Evolutionary conservation across 2,113 vertebrate species (phyloP), one percentile per base, ranked within the genome.

Genomic region (Labeo catla): DNA sequence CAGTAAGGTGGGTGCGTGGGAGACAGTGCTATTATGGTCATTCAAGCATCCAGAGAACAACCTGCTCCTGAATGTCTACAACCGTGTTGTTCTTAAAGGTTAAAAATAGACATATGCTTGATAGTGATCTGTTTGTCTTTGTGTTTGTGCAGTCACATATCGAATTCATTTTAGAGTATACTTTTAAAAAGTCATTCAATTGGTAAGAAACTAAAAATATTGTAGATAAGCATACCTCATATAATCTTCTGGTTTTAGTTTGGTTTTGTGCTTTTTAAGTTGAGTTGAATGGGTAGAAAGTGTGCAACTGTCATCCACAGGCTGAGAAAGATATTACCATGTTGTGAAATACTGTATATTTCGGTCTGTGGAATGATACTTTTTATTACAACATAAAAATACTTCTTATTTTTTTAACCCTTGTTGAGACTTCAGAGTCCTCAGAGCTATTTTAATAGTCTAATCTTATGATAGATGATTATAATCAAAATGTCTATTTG

Each of bases 1-100:
- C 49, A 77, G 19, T 77, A 28, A 57, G 5, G 19, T 16, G 36
- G 19, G 45, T 45, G 54, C 11, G 81, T 45, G 49, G 66, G 34
- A 57, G 66, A 47, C 45, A 19, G 15, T 23, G 81, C 36, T 23
- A 57, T 45, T 73, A 54, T 34, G 45, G 28, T 83, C 19, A 16
- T 34, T 52, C 23, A 39, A 21, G 47, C 5, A 49, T 66, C 45
- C 59, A 73, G 8, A 84, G 81, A 83, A 83, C 65, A 83, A 43
- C 65, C 81, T 73, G 81, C 50, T 73, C 36, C 34, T 36, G 28
- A 16, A 65, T 81, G 59, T 47, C 59, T 66, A 28, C 23, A 49
- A 66, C 19, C 2, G 21, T 45, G 77, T 47, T 81, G 59, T 34
- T 65, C 79, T 81, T 45, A 78, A 10, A 11, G 21, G 39, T 80